Base-by-base conservation (phyloP, 2,113 vertebrate genomes). In the Centropristis striata region DNA sequence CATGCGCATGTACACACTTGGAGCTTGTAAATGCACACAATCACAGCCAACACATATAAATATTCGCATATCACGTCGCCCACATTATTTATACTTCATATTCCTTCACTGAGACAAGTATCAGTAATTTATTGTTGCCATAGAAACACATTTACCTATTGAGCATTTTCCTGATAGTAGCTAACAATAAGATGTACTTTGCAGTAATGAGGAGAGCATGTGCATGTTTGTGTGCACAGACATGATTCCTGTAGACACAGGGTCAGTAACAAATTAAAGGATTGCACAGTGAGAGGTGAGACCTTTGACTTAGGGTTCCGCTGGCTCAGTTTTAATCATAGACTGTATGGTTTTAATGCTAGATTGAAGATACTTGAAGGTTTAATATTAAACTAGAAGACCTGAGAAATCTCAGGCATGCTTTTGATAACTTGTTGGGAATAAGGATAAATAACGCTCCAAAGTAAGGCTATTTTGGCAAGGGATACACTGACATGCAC, bases 61-160 rank as follows among this genome's bases (percentile, higher is more conserved):
- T 65, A 74, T 9, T 37, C 58, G 59, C 59, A 58, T 60, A 13
- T 21, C 32, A 21, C 65, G 15, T 55, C n/a, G 4, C 21, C 25
- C 64, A 63, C 64, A 46, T 46, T n/a, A 21, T 67, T 44, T 53
- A 54, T 36, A 55, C 36, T 47, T 13, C 9, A 21, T 37, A 47
- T 23, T 18, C 61, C n/a, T 20, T 50, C 32, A 69, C 16, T 51
- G 16, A 61, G 61, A 53, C 39, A 75, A 61, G 16, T 51, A 65
- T 59, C 20, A 23, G 53, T 36, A 64, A 68, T 49, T 28, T 28
- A 68, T 64, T 18, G 81, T 78, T 83, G 49, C 64, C 42, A 78
- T 74, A 51, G 81, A 44, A 84, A 84, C 70, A 27, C 53, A 59
- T 70, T 27, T 71, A 75, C 42, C 20, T 39, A 49, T 60, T 41